Percentiles rank a stretch among this genome's conserved stretches.
These are phyloP conservation scores for Hyles euphorbiae DNA, from an alignment of 1,140 invertebrate species.

Conservation along the genomic window DNA sequence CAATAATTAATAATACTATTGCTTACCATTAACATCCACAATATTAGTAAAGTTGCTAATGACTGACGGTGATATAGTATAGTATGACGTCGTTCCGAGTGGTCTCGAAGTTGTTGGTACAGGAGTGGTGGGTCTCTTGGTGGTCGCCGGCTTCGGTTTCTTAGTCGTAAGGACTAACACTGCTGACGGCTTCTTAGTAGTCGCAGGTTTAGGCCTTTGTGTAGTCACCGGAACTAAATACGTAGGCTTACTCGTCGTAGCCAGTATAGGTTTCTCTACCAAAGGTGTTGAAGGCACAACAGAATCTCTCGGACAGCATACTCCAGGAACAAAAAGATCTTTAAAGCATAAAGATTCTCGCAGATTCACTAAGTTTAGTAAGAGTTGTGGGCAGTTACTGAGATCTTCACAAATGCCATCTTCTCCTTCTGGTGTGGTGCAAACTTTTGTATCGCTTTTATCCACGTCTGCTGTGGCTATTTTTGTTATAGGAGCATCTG, in stretches of 20 bases:
- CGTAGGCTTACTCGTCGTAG: conserved; percentile 64
- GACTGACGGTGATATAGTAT: conserved; percentile 50
- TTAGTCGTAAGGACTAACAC: conserved; percentile 60
- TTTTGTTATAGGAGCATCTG: conserved; percentile 56
- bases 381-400: conserved; percentile 90
- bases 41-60: conserved; percentile 66
- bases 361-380: conserved; percentile 88
- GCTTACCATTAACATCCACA: conserved; percentile 64
- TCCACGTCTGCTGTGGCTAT: conserved; percentile 50
- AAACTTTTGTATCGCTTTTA: conserved; percentile 66
- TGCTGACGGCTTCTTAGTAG: conserved; percentile 67
- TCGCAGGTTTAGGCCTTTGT: conserved; percentile 47
- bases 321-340: conserved; percentile 92
- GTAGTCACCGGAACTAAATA: conserved; percentile 72
- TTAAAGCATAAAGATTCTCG: conserved; percentile 94
- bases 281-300: conserved; percentile 41
- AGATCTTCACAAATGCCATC: conserved; percentile 91
- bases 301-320: conserved; percentile 86
- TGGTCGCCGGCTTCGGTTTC: conserved; percentile 38
- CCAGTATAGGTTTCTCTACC: conserved; percentile 43
- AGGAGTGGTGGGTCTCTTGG: conserved; percentile 42
- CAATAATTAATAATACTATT: background rate
- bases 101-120: conserved; percentile 49
- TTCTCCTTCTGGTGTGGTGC: conserved; percentile 87
- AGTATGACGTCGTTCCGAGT: conserved; percentile 45